phyloP scores from a whole-genome alignment of 2,113 vertebrate species.

The Vulpes vulpes region DNA sequence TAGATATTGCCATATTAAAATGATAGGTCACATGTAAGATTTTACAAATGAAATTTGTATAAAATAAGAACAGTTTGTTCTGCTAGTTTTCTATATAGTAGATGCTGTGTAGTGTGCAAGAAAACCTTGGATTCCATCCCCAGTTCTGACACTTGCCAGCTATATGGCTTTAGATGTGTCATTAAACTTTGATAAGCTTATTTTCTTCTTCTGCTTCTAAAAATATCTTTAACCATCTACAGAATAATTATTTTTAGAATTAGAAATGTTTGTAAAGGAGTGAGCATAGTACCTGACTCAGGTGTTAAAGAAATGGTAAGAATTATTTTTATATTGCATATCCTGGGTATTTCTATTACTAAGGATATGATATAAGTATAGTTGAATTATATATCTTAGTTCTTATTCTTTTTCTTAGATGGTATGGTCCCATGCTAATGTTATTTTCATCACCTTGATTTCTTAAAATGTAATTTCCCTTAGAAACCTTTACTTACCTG shows the following conservation, averaged over 20 bases:
- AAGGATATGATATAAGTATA: neutral
- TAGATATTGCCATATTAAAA: neutral
- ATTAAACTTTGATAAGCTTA: neutral
- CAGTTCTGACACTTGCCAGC: neutral
- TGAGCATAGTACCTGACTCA: neutral
- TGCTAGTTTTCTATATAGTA: neutral
- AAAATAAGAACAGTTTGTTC: neutral
- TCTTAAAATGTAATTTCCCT: slow-evolving; percentile 42
- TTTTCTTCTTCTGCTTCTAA: slow-evolving; percentile 34
- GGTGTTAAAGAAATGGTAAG: neutral
- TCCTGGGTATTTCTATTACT: neutral
- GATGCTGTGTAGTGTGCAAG: neutral
- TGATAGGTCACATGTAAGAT: neutral
- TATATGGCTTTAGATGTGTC: neutral
- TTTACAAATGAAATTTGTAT: slow-evolving; percentile 62
- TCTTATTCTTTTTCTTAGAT: neutral
- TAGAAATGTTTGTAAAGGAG: slow-evolving; percentile 17
- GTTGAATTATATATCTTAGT: neutral
- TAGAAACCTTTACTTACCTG: neutral
- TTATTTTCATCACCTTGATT: slow-evolving; percentile 15
- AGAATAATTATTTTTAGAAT: slow-evolving; percentile 50
- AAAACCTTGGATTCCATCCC: neutral
- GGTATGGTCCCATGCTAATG: neutral
- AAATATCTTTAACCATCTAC: neutral
- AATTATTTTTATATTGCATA: slow-evolving; percentile 51